phyloP scores from a whole-genome alignment of 2,797 vertebrate genomes.

The Notamacropus eugenii region DNA sequence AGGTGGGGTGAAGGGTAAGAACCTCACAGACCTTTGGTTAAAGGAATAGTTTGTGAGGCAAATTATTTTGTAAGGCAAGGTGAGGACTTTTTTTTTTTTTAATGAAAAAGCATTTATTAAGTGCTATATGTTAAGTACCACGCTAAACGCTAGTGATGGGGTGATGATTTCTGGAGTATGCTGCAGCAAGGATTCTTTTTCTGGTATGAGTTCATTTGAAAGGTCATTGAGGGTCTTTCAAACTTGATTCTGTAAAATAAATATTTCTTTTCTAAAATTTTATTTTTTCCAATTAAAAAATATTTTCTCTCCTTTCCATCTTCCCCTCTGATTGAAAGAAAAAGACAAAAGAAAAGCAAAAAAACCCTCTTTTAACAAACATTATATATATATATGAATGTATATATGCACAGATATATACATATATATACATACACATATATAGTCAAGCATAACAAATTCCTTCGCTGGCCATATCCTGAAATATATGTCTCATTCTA shows the following conservation, averaged over 20 bases:
- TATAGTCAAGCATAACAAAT: not conserved
- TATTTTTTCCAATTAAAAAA: not conserved
- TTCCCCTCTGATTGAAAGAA: not conserved
- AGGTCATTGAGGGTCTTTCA: not conserved
- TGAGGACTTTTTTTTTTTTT: not conserved
- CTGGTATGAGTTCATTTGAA: not conserved
- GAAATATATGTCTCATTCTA: not conserved
- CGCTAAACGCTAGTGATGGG: not conserved
- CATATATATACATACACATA: not conserved
- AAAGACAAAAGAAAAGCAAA: not conserved
- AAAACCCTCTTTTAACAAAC: not conserved
- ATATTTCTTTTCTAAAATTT: not conserved
- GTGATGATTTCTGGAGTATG: not conserved
- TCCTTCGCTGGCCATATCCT: not conserved
- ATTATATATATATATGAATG: not conserved
- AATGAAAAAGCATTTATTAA: not conserved
- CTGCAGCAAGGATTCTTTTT: not conserved
- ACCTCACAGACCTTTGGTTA: conserved; percentile 65
- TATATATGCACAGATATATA: too few relatives aligned
- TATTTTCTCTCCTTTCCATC: not conserved
- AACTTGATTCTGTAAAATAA: not conserved
- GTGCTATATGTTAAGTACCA: not conserved
- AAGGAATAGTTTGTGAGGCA: conserved; percentile 64
- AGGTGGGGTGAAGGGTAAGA: not conserved
- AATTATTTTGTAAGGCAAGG: not conserved